Base-by-base conservation (phyloP, 2,888 invertebrate species). In the Adelognathus sp. region DNA sequence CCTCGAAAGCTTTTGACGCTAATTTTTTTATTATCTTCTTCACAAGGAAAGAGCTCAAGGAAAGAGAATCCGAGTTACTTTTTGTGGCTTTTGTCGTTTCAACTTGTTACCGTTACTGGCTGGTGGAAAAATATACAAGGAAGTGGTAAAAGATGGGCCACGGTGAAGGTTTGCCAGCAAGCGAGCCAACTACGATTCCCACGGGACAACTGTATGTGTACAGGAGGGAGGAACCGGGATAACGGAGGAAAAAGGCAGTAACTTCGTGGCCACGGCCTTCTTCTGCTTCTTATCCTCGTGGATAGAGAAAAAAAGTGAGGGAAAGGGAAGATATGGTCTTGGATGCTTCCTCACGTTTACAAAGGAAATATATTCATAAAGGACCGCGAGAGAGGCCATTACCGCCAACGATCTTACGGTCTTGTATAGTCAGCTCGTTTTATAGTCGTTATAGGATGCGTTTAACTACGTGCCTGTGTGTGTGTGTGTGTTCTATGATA, bases 351-450 rank as follows among this genome's bases (percentile, higher is more conserved):
- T 46, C 33, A 14, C 44, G 36, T 27, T 50, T 74, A 11, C 41
- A n/a, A 11, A 41, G 41, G 33, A 61, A 52, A 75, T 69, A 75
- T 69, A 75, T 75, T 69, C 67, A 75, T 75, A 69, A 67, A 69
- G 67, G 54, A 31, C 24, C 54, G 21, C 73, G 50, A 58, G 24
- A 36, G 50, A 69, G 44, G 61, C 67, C 74, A 61, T 75, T 75
- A 75, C 67, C 41, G 67, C 21, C 33, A 61, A 54, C 60, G 61
- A 61, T 69, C 54, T 36, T 33, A 58, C 44, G 36, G 46, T 69
- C 56, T 58, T 44, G 33, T 58, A 46, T 24, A 58, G 69, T 44
- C 31, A 41, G 21, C 67, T 67, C 61, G 61, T 61, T 75, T 75
- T 61, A 61, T 54, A 31, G 21, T 31, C 58, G 50, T 74, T 75